Evolutionary conservation across 2,888 invertebrate genomes (phyloP), one percentile per base, ranked within the genome.

Genomic region (Eupithecia subumbrata): DNA sequence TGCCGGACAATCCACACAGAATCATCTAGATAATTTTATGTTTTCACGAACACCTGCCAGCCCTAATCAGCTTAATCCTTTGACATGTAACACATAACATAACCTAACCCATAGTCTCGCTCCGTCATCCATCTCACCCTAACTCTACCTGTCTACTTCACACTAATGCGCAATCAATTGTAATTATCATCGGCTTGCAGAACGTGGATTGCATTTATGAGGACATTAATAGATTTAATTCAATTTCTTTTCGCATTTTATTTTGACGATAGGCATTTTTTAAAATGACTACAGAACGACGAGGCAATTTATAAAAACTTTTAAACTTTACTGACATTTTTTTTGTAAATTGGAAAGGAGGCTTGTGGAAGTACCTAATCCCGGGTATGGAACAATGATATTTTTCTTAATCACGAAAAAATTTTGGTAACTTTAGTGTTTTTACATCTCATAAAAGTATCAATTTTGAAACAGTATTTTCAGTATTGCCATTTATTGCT

Each of bases 111-210:
- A 79, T 78, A 86, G 87, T 88, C 86, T 87, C 88, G 87, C 84
- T 85, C 83, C 80, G n/a, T 18, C 74, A 37, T 76, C 80, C 71
- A 73, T 87, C 87, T 81, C 81, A 2, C 82, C 79, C 82, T 75
- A 74, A 79, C 66, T 37, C 48, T 71, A 71, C 66, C 78, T 76
- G 71, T 86, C 87, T 79, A 77, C 76, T 71, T 87, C 87, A 78
- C 87, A 75, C 83, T 94, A 92, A 94, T 92, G 90, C 88, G 91
- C 93, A 93, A 94, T 94, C 94, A 93, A 94, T 94, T 94, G 92
- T 93, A 92, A 93, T 94, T 92, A 93, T 92, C 88, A 90, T 89
- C 86, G 86, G 92, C 93, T 92, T 91, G 92, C 89, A 85, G 89
- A 11, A 56, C 52, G 11, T 9, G n/a, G 87, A 91, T 91, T 92